Evolutionary conservation across 2,113 vertebrate genomes (phyloP), one percentile per base, ranked within the genome.

Genomic region (Carassius gibelio): DNA sequence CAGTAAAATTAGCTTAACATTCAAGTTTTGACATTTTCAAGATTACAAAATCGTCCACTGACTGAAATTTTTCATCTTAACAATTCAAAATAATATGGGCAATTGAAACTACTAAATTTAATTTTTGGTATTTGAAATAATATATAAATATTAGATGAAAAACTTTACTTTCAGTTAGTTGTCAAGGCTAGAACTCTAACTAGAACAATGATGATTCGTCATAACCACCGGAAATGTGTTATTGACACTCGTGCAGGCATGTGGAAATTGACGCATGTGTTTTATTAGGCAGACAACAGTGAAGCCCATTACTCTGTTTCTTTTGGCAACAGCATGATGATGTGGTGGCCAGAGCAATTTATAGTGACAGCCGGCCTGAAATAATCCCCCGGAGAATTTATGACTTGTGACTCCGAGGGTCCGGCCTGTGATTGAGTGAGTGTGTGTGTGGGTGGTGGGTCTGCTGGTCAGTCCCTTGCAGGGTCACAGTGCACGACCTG

Each of bases 401-500:
- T 86, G 87, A 82, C 89, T 89, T 87, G 23, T 87, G 86, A 87
- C 88, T 57, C 38, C 38, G 69, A 91, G 82, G 77, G 84, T 85
- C 82, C 83, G 66, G 68, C 69, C 50, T 82, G 64, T 87, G 85
- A 66, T 71, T 62, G 64, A 71, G 88, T 68, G 84, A 71, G 62
- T 5, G 62, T 14, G 52, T 55, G 87, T 38, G 89, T 90, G 89
- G 89, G 90, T 91, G 91, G 91, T 92, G 90, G 87, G 89, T 91
- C 87, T 90, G 81, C 88, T 82, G 91, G 89, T 88, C 91, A 90
- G 85, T 26, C 85, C 88, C 89, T 66, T 15, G 71, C 81, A 66
- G 90, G 93, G 93, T 94, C 95, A 94, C 91, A 93, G 96, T 94
- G 95, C 94, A 91, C 87, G 89, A 91, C 90, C 94, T 95, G 90